Percentiles rank a stretch among this genome's conserved stretches.
Evolutionary conservation across 2,888 invertebrate genomes (phyloP).

Genomic region (Coelopa pilipes): DNA sequence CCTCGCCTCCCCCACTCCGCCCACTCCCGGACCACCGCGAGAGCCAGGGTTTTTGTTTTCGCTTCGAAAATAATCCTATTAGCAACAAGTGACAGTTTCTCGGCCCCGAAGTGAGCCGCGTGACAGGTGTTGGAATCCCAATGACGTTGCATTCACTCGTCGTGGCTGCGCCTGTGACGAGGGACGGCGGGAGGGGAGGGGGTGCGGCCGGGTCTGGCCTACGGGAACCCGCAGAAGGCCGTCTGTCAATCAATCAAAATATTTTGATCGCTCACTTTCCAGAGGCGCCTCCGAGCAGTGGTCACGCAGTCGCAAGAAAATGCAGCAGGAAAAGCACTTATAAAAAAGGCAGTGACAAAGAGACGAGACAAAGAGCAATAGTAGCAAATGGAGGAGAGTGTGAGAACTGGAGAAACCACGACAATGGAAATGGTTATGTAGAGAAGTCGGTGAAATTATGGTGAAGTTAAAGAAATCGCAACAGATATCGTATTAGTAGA

Average conservation of each 20-base stretch:
- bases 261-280: constrained; percentile 32
- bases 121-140: constrained; percentile 51
- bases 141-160: constrained; percentile 38
- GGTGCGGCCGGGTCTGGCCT: background rate
- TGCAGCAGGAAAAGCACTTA: background rate
- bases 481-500: no score
- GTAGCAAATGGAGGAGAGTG: no score
- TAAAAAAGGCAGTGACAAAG: background rate
- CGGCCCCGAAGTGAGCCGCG: constrained; percentile 49
- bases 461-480: no score
- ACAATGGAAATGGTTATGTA: no score
- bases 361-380: background rate
- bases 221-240: background rate
- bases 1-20: background rate
- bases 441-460: no score
- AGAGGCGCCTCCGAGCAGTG: no score
- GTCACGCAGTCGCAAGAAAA: background rate
- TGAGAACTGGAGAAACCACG: no score
- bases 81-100: constrained; percentile 51
- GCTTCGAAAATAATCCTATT: constrained; percentile 43
- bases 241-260: constrained; percentile 32
- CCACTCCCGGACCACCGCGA: background rate
- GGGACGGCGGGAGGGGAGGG: background rate
- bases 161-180: background rate
- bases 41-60: constrained; percentile 11